Evolutionary conservation across 2,797 vertebrate species (phyloP), one percentile per base, ranked within the genome.

Genomic region (Coranthus polyacanthus): DNA sequence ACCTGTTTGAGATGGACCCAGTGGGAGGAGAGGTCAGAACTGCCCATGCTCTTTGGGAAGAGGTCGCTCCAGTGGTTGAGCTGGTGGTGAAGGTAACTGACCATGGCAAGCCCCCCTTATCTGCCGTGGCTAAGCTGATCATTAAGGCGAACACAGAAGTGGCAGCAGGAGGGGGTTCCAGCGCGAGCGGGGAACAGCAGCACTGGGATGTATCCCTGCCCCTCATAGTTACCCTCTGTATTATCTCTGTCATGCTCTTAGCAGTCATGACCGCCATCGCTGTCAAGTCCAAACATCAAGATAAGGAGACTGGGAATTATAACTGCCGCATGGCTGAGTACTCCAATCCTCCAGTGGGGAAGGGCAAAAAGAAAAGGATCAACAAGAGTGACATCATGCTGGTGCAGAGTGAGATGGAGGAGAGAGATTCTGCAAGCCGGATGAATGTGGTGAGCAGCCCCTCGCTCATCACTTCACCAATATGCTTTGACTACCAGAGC

Each of bases 371-470:
- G 95, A 99, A 99, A 93, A 96, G 98, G 91, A 97, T 99, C 93
- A 98, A 96, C 94, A 99, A 99, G 94, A 98, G 97, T 72, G 98
- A 99, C 91, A 99, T 99, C 94, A 98, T 99, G 97, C 92, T 99
- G 90, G 98, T 99, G 90, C 98, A 98, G 93, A 99, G 97, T 71
- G 97, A 99, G 89, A 97, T 98, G 81, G 97, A 99, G 87, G 98
- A 99, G 90, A 94, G 97, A 81, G 97, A 98, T 87, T 96, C 97
- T 79, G 96, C 97, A 80, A 99, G 98, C 86, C 95, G 98, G 84
- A 99, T 99, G 98, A 99, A 99, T 2, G 98, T 99, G 92, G 98
- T 99, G 89, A 99, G 98, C 96, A 99, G 98, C 90, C 97, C 98
- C 22, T 99, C 98, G 60, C 92, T 99, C 91, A 98, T 98, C 92